A percentile compares a stretch with the other conserved stretches of the same genome.
Conservation (phyloP, 2,113 vertebrate genomes). For the Amphilophus citrinellus region DNA sequence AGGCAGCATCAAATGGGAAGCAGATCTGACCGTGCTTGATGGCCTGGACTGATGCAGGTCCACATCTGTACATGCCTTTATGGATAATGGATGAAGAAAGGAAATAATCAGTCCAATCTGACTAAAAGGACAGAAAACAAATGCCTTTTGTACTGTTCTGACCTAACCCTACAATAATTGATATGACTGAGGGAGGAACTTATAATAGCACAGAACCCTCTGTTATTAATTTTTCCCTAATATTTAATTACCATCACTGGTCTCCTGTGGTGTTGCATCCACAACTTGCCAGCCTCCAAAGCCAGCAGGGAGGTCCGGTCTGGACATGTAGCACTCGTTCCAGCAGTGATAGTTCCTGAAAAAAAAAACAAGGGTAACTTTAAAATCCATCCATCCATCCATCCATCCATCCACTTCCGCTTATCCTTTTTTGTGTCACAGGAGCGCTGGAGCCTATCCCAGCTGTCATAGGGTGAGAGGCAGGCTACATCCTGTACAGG, state of each 20-base stretch:
- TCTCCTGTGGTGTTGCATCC: constrained; percentile 97
- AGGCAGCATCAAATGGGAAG: constrained; percentile 92
- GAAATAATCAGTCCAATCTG: neutral
- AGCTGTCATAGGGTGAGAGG: too few relatives aligned
- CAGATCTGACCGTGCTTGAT: constrained; percentile 94
- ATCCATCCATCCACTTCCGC: too few relatives aligned
- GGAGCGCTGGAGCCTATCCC: too few relatives aligned
- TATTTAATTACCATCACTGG: constrained; percentile 90
- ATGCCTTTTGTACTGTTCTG: neutral
- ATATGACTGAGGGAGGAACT: too few relatives aligned
- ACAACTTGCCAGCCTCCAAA: constrained; percentile 98
- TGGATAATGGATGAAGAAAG: constrained; percentile 1
- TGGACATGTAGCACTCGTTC: constrained; percentile 96
- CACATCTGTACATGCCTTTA: constrained; percentile 95
- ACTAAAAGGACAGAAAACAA: neutral
- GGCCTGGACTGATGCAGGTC: constrained; percentile 93
- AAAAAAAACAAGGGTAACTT: neutral
- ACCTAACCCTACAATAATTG: neutral
- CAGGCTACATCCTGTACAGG: neutral
- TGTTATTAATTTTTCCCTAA: neutral
- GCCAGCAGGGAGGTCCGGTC: constrained; percentile 91
- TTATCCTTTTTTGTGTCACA: too few relatives aligned
- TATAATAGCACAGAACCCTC: neutral
- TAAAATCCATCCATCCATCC: neutral
- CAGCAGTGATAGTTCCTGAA: constrained; percentile 98